These are phyloP conservation scores for Metaphire vulgaris DNA, from an alignment of 1,140 invertebrate species.

Conservation along the genomic window DNA sequence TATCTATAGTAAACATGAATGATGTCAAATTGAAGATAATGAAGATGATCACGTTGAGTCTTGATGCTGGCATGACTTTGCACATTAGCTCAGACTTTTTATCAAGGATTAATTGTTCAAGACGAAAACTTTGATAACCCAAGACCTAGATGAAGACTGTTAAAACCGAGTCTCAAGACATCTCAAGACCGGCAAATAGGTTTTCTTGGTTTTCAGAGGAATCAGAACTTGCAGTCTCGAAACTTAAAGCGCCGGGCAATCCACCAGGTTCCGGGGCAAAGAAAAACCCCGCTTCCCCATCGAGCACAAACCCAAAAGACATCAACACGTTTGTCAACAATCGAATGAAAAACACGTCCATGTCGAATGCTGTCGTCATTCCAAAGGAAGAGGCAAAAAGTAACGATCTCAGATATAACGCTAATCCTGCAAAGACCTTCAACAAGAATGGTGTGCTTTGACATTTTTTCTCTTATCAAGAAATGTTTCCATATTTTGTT, in stretches of 20 bases:
- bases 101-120: too few relatives aligned
- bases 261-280: too few relatives aligned
- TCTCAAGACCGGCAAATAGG: too few relatives aligned
- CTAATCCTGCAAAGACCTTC: background rate
- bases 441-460: background rate
- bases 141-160: too few relatives aligned
- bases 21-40: too few relatives aligned
- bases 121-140: too few relatives aligned
- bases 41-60: too few relatives aligned
- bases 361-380: background rate
- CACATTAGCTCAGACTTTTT: too few relatives aligned
- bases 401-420: background rate
- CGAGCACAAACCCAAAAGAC: constrained; percentile 38
- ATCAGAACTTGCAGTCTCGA: background rate
- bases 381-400: background rate
- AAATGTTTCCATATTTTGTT: background rate
- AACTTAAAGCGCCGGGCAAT: background rate
- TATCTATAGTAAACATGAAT: too few relatives aligned
- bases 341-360: constrained; percentile 41
- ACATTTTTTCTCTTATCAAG: background rate
- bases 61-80: too few relatives aligned
- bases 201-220: constrained; percentile 2
- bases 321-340: constrained; percentile 56
- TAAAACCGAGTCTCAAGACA: too few relatives aligned
- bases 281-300: background rate